These are phyloP conservation scores for Enoplosus armatus DNA, from an alignment of 2,797 vertebrate genomes.

Conservation along the genomic window DNA sequence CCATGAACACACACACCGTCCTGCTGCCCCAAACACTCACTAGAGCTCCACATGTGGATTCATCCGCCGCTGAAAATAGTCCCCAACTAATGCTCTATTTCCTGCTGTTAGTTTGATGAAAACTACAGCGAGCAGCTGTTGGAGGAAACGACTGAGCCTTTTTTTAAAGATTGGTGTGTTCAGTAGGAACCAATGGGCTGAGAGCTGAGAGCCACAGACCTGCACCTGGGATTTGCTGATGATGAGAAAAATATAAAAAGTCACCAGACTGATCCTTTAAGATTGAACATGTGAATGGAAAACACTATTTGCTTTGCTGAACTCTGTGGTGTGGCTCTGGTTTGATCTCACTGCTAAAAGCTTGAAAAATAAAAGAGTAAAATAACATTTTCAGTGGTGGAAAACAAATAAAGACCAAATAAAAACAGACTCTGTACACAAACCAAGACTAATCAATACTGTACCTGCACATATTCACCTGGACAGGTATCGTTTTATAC, in stretches of 20 bases:
- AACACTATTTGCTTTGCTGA: too few relatives aligned
- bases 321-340: background rate
- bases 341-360: background rate
- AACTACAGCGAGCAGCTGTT: too few relatives aligned
- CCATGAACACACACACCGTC: too few relatives aligned
- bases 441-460: background rate
- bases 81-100: background rate
- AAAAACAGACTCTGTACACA: conserved; percentile 5
- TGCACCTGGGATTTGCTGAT: background rate
- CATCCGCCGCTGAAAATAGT: background rate
- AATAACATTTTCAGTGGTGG: background rate
- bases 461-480: conserved; percentile 36
- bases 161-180: background rate
- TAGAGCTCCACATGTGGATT: background rate
- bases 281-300: background rate
- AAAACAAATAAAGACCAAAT: conserved; percentile 6
- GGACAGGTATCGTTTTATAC: conserved; percentile 18
- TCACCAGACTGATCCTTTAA: conserved; percentile 15
- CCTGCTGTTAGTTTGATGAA: too few relatives aligned
- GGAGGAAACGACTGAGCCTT: too few relatives aligned
- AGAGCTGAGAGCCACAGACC: background rate
- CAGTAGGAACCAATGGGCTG: background rate
- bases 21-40: too few relatives aligned
- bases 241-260: background rate
- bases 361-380: background rate